phyloP scores from a whole-genome alignment of 64 coral and sea anemone genomes.

The Platygyra sinensis region DNA sequence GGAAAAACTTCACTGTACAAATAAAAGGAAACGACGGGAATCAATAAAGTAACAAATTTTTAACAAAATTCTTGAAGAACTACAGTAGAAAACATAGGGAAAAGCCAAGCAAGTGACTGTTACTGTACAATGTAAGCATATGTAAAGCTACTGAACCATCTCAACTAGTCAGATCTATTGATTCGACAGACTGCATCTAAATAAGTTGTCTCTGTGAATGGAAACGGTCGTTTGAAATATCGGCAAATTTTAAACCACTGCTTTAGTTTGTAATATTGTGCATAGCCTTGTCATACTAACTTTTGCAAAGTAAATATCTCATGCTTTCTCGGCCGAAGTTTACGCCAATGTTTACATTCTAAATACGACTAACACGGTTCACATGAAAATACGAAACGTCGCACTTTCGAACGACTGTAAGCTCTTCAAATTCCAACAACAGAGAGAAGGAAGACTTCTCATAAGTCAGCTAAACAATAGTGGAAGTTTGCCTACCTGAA shows the following conservation, averaged over 20 bases:
- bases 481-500: conserved; percentile 57
- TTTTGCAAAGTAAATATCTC: too few species aligned
- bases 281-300: not conserved
- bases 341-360: too few species aligned
- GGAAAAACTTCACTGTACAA: not conserved
- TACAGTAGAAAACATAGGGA: not conserved
- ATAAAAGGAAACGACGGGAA: not conserved
- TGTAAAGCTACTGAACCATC: not conserved
- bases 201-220: not conserved
- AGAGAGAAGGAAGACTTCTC: too few species aligned
- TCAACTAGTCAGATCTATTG: too few species aligned
- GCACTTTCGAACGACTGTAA: too few species aligned
- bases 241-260: not conserved
- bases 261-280: not conserved
- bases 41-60: not conserved
- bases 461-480: not conserved
- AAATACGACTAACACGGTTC: too few species aligned
- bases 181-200: not conserved
- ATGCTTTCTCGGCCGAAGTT: too few species aligned
- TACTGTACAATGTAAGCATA: not conserved
- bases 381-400: too few species aligned
- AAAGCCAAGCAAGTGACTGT: not conserved
- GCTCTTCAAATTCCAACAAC: not conserved
- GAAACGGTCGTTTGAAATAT: not conserved
- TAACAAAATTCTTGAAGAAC: not conserved